Evolutionary conservation across 2,113 vertebrate genomes (phyloP).

Genomic region (Hippocampus guttulatus): DNA sequence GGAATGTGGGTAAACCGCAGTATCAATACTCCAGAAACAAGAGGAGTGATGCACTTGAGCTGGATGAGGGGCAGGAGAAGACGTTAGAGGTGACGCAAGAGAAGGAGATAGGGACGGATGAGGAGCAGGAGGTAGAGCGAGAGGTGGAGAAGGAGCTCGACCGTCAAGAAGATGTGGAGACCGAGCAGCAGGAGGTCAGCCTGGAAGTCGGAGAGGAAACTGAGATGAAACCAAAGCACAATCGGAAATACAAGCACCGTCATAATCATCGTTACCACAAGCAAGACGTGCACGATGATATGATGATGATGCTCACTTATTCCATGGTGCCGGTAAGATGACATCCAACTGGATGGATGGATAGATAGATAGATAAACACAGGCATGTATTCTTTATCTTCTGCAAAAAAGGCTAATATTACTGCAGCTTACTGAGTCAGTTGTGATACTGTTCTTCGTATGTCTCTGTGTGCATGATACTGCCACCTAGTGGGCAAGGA

Average conservation of each 20-base stretch:
- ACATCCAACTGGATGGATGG: background rate
- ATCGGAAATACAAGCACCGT: slow-evolving; percentile 47
- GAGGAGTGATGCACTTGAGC: slow-evolving; percentile 72
- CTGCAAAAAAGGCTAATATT: too few relatives aligned
- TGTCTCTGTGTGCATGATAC: too few relatives aligned
- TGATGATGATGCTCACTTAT: slow-evolving; percentile 92
- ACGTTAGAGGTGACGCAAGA: slow-evolving; percentile 31
- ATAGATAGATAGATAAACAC: background rate
- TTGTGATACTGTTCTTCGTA: too few relatives aligned
- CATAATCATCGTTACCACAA: slow-evolving; percentile 62
- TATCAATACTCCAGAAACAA: slow-evolving; percentile 74
- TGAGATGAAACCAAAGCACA: slow-evolving; percentile 69
- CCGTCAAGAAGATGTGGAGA: background rate
- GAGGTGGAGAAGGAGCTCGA: slow-evolving; percentile 17
- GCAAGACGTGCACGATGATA: slow-evolving; percentile 73
- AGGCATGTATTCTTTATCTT: too few relatives aligned
- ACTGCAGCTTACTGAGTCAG: too few relatives aligned
- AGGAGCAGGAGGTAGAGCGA: background rate
- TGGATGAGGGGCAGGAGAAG: slow-evolving; percentile 40
- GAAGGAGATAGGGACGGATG: slow-evolving; percentile 10
- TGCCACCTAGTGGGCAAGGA: too few relatives aligned
- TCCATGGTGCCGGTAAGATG: slow-evolving; percentile 90
- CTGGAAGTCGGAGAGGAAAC: slow-evolving; percentile 54
- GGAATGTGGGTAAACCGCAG: slow-evolving; percentile 38
- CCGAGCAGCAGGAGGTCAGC: slow-evolving; percentile 39